Evolutionary conservation across 2,113 vertebrate genomes (phyloP), one percentile per base, ranked within the genome.

Genomic region (Gallinago jamesoni): DNA sequence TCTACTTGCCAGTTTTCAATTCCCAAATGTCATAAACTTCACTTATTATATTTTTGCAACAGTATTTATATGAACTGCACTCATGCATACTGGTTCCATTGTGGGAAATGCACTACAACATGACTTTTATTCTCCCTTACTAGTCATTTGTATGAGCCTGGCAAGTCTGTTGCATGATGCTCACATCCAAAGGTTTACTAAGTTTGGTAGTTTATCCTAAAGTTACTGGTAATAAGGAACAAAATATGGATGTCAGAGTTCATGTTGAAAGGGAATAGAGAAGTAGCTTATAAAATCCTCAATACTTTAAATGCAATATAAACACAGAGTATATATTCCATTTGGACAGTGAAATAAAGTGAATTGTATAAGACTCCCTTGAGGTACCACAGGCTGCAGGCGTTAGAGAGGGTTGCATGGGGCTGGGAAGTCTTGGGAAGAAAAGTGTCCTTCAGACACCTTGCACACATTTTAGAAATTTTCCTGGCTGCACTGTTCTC

Each of bases 361-460:
- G 15, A 74, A 55, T 14, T 43, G 4, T 45, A 15, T 70, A 20
- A 60, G 81, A 39, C 4, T 35, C 18, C 13, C 41, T 66, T 55
- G 63, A 81, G 41, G 20, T 41, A 39, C 47, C 59, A 45, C 20
- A n/a, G 35, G 50, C 37, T 70, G 20, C 23, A 73, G 18, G 21
- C 5, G 2, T n/a, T n/a, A 27, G 10, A 77, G 31, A 72, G 28
- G 24, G 52, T 28, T 63, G 25, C 1, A 0, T 11, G 28, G 7
- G 33, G 19, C 24, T 67, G 53, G 21, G 35, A 62, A 47, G 9
- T 67, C 33, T 63, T 68, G 24, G 35, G 41, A 41, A 62, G 14
- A 55, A 62, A 89, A 45, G 8, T 30, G 9, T 63, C 31, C 53
- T 73, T 77, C 28, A 41, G 28, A 73, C 8, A 15, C 24, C 5